Conservation (phyloP, 2,888 invertebrate species). For the Tenthredo distinguenda region DNA sequence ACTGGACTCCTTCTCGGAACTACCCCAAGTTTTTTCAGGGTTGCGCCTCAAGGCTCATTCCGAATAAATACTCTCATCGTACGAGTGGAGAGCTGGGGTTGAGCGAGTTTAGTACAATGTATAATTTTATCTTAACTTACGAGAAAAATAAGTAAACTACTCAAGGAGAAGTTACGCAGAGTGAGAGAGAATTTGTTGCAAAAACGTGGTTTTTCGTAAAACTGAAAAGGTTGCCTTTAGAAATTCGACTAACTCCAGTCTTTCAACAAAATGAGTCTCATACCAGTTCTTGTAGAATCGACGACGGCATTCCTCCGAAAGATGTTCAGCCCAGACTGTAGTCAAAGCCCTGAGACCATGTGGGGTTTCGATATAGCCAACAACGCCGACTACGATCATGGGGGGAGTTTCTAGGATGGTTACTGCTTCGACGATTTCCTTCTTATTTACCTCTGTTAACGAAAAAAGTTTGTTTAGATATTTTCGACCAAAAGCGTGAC, state of each 20-base stretch:
- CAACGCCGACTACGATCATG: slow-evolving; percentile 98
- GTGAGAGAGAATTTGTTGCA: not conserved
- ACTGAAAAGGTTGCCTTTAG: not conserved
- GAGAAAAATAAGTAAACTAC: not conserved
- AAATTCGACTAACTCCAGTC: not conserved
- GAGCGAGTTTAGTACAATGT: slow-evolving; percentile 60
- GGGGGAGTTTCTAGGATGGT: slow-evolving; percentile 99
- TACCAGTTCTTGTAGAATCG: slow-evolving; percentile 99
- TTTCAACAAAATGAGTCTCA: slow-evolving; percentile 68
- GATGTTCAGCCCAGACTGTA: slow-evolving; percentile 99
- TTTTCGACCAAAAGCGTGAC: too few relatives aligned
- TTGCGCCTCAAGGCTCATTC: slow-evolving; percentile 67
- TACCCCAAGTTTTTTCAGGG: slow-evolving; percentile 61
- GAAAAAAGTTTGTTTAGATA: slow-evolving; percentile 33
- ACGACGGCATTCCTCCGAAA: slow-evolving; percentile 98
- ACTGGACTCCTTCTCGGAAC: slow-evolving; percentile 70
- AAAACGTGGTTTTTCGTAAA: not conserved
- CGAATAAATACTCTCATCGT: slow-evolving; percentile 73
- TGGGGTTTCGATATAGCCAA: slow-evolving; percentile 99
- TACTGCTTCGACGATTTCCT: slow-evolving; percentile 99
- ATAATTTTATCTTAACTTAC: slow-evolving; percentile 53
- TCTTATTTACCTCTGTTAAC: slow-evolving; percentile 97
- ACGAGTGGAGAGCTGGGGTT: slow-evolving; percentile 75
- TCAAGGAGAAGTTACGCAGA: not conserved
- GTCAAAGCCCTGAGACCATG: slow-evolving; percentile 96